Evolutionary conservation across 2,113 vertebrate genomes (phyloP), one percentile per base, ranked within the genome.

Genomic region (Lethenteron reissneri): DNA sequence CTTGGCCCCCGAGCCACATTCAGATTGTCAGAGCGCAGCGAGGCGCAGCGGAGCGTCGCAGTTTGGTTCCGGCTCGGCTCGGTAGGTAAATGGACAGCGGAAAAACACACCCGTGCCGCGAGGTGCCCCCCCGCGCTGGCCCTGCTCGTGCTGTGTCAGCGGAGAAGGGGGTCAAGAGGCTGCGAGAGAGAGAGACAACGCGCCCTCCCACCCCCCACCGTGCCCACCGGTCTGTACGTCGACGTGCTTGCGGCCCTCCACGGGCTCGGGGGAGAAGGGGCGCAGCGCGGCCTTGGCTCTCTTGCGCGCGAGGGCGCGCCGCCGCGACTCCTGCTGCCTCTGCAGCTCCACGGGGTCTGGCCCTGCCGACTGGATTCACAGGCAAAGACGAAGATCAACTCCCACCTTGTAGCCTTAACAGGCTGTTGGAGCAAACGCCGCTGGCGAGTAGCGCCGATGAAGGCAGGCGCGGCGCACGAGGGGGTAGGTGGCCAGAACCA

Each of bases 191-290:
- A 68, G 62, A n/a, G 6, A 68, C 6, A 68, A 25, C n/a, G 64
- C 25, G 64, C 8, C 64, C n/a, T 9, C 25, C 25, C 64, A 41
- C 60, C 17, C 14, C 13, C 57, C 58, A 11, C 41, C 14, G 2
- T 58, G 72, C 72, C 6, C 70, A 95, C 94, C 92, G 78, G 92
- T 96, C 75, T 99, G 94, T 10, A 99, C 83, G 0, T 85, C 78
- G 19, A 81, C 58, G 1, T 96, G 89, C 70, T 80, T 78, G 72
- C 85, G 82, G 69, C 85, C 85, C 69, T 84, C 80, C 56, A 89
- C 74, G 1, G 87, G 77, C 12, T 85, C 83, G 0, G 89, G 88
- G 0, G 83, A 85, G 71, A 41, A 77, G 1, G 73, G 57, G 21
- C 70, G 76, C 57, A 79, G 71, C 71, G 81, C 79, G n/a, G 84